These are phyloP conservation scores for Clavelina lepadiformis DNA, from an alignment of 23 tunicate genomes.

Conservation along the genomic window DNA sequence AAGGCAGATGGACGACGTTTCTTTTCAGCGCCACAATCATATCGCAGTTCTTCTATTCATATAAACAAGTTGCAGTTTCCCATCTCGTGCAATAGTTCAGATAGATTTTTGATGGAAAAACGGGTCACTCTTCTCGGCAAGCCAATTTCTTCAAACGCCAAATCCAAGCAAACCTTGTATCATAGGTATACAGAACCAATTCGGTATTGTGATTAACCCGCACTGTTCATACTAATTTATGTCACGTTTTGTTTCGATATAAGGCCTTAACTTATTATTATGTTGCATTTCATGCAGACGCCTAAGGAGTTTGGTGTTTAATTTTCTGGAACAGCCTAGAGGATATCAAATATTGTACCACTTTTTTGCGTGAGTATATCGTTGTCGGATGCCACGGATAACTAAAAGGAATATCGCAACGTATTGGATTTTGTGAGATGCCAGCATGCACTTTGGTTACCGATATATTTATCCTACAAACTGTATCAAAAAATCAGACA, in stretches of 20 bases:
- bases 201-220: background rate
- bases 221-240: background rate
- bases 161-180: constrained; percentile 9
- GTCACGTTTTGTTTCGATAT: background rate
- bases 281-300: constrained; percentile 29
- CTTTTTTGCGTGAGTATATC: constrained; percentile 41
- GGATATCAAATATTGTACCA: constrained; percentile 45
- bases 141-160: constrained; percentile 3
- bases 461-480: no score
- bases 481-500: no score
- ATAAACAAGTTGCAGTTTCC: no score
- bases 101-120: no score
- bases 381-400: constrained; percentile 29
- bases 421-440: no score
- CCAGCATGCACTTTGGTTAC: no score
- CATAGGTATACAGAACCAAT: constrained; percentile 20
- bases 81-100: no score
- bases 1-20: no score
- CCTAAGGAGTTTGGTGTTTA: constrained; percentile 24
- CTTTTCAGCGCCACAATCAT: no score
- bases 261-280: background rate
- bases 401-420: no score
- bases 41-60: no score
- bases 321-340: constrained; percentile 68
- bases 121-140: constrained; percentile 39